Evolutionary conservation across 1,140 invertebrate genomes (phyloP).

Genomic region (Tetragonula clypearis): DNA sequence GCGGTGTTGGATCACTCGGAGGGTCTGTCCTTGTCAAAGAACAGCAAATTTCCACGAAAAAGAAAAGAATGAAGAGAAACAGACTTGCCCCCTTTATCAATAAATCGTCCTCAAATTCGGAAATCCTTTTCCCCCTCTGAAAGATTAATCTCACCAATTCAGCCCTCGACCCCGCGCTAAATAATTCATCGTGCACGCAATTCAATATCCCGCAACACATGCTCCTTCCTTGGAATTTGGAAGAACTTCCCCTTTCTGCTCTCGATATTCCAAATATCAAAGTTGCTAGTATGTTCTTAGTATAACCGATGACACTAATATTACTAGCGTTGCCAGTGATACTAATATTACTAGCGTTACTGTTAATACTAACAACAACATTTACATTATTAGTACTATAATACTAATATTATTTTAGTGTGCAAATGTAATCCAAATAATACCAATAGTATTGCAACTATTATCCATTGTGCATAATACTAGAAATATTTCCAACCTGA

Average conservation of each 20-base stretch:
- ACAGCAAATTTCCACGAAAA: not conserved
- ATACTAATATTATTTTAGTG: no score
- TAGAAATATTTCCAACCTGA: no score
- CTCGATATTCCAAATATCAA: not conserved
- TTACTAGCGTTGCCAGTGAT: no score
- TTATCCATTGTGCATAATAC: no score
- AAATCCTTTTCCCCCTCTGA: constrained; percentile 6
- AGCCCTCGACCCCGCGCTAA: not conserved
- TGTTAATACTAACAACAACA: no score
- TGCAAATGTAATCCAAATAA: no score
- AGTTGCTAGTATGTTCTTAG: no score
- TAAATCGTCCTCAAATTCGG: not conserved
- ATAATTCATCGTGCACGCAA: constrained; percentile 17
- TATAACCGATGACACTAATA: no score
- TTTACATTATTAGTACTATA: no score
- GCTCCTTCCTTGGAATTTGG: not conserved
- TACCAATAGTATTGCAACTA: no score
- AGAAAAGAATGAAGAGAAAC: not conserved
- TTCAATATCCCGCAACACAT: not conserved
- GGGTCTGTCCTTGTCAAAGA: not conserved
- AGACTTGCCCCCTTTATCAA: not conserved
- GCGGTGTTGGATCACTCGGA: not conserved
- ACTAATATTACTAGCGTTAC: no score
- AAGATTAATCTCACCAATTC: not conserved
- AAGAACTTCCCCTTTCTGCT: not conserved